A percentile compares a stretch with the other conserved stretches of the same genome.
Evolutionary conservation across 2,888 invertebrate genomes (phyloP).

Genomic region (Eupithecia vulgata): DNA sequence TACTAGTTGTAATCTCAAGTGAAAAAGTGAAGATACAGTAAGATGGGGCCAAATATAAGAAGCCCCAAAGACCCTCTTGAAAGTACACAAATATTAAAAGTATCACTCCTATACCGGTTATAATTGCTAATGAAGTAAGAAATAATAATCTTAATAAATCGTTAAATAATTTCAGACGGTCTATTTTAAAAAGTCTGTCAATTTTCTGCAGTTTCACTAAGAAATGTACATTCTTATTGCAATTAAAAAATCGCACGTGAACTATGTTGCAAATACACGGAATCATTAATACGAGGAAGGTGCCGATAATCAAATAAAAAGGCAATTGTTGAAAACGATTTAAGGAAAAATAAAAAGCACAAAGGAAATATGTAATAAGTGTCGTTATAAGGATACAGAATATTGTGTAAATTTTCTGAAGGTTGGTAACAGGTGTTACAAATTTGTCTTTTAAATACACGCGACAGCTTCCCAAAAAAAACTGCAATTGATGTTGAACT

Average conservation of each 20-base stretch:
- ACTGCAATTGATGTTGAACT: background rate
- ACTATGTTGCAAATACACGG: background rate
- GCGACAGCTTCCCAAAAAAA: background rate
- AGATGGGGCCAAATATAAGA: background rate
- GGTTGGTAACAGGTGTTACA: background rate
- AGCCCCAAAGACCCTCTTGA: background rate
- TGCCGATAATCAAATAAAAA: background rate
- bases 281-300: background rate
- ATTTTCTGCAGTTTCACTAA: constrained; percentile 1
- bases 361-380: background rate
- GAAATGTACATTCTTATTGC: constrained; percentile 4
- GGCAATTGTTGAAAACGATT: too few species aligned
- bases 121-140: background rate
- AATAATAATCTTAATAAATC: background rate
- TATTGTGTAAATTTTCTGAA: constrained; percentile 1
- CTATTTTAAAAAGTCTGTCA: background rate
- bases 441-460: constrained; percentile 1
- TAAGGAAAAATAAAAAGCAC: too few species aligned
- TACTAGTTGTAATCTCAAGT: background rate
- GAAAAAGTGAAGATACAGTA: background rate
- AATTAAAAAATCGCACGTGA: background rate
- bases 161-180: background rate
- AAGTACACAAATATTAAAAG: background rate
- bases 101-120: background rate
- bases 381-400: background rate